Evolutionary conservation across 2,888 invertebrate species (phyloP).

Genomic region (Spisula solida): DNA sequence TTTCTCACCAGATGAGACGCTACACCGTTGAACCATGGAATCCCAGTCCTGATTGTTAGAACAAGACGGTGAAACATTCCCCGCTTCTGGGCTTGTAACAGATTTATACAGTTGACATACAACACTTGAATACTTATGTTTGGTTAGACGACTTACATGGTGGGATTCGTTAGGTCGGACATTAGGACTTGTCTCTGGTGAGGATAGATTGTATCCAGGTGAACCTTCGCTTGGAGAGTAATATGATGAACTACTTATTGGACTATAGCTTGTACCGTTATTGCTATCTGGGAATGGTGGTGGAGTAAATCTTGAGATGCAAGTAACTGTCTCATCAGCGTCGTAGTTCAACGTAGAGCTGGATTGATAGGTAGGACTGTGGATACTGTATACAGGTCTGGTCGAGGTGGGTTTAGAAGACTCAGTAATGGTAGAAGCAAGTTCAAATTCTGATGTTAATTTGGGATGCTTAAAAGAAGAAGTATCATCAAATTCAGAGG

Average conservation of each 20-base stretch:
- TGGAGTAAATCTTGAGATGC: conserved; percentile 74
- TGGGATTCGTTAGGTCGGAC: background rate
- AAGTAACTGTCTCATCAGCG: conserved; percentile 76
- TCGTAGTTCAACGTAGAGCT: conserved; percentile 76
- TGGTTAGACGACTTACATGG: conserved; percentile 43
- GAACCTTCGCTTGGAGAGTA: conserved; percentile 74
- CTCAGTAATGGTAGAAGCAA: background rate
- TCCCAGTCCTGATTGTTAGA: background rate
- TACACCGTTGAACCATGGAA: background rate
- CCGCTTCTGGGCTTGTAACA: background rate
- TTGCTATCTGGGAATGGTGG: conserved; percentile 25
- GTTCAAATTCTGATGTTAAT: background rate
- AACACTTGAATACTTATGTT: conserved; percentile 59
- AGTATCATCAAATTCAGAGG: too few relatives aligned
- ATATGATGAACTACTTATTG: conserved; percentile 80
- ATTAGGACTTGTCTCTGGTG: conserved; percentile 25
- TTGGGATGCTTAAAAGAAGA: too few relatives aligned
- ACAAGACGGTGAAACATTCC: background rate
- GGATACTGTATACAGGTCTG: conserved; percentile 79
- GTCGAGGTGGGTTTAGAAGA: background rate
- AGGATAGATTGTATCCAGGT: conserved; percentile 50
- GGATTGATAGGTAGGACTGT: conserved; percentile 83
- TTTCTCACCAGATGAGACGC: background rate
- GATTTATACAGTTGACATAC: conserved; percentile 54
- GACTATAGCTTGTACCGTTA: conserved; percentile 73